Percentiles rank a stretch among this genome's conserved stretches.
phyloP scores from a whole-genome alignment of 2,888 invertebrate species.

The Temnothorax unifasciatus region DNA sequence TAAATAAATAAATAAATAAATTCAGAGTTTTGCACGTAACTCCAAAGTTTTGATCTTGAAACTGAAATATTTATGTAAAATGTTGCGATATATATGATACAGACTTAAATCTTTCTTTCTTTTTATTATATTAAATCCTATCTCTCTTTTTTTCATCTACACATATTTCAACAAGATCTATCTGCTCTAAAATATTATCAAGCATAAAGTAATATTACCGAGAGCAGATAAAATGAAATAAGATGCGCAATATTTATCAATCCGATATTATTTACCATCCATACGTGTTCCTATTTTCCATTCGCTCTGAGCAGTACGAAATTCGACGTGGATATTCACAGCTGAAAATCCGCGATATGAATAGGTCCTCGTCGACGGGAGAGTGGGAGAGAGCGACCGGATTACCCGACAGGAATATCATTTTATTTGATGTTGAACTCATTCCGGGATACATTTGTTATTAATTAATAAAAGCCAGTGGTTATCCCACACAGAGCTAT shows the following conservation, averaged over 20 bases:
- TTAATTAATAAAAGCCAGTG: slow-evolving; percentile 82
- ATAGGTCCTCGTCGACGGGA: slow-evolving; percentile 42
- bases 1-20: too few species aligned
- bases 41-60: not conserved
- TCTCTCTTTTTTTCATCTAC: not conserved
- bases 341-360: slow-evolving; percentile 52
- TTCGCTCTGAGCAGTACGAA: slow-evolving; percentile 3
- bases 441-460: slow-evolving; percentile 82
- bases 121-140: not conserved
- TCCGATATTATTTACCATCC: slow-evolving; percentile 27
- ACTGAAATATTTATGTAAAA: not conserved
- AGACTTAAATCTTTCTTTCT: not conserved
- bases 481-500: slow-evolving; percentile 76
- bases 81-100: not conserved
- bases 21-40: not conserved
- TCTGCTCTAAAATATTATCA: not conserved
- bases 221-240: not conserved
- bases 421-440: slow-evolving; percentile 83
- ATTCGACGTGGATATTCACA: slow-evolving; percentile 43
- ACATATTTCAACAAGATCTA: not conserved
- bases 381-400: slow-evolving; percentile 49
- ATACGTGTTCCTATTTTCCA: slow-evolving; percentile 28
- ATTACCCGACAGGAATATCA: slow-evolving; percentile 80
- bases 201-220: not conserved
- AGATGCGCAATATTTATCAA: slow-evolving; percentile 28